Evolutionary conservation across 1,140 invertebrate species (phyloP).

Genomic region (Leptonema lineaticorne): DNA sequence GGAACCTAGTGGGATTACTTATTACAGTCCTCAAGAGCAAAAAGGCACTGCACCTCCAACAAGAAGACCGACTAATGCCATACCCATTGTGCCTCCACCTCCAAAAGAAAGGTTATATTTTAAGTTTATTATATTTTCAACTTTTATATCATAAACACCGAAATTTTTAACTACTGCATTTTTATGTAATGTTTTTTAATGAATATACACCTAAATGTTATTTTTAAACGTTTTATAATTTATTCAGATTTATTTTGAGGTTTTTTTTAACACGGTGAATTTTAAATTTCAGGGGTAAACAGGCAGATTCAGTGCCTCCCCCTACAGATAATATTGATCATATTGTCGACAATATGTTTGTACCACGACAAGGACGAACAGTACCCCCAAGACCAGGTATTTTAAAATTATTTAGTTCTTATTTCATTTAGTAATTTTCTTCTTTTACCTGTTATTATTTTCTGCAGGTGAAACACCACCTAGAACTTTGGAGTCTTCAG

Average conservation of each 20-base stretch:
- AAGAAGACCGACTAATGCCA: slow-evolving; percentile 51
- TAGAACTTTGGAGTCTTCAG: neutral
- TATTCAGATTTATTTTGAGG: neutral
- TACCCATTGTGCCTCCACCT: slow-evolving; percentile 52
- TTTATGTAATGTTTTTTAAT: too few species aligned
- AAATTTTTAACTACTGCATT: too few species aligned
- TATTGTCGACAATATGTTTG: slow-evolving; percentile 64
- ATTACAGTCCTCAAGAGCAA: slow-evolving; percentile 39
- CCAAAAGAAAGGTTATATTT: slow-evolving; percentile 30
- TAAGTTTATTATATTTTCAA: neutral
- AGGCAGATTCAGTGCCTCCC: slow-evolving; percentile 18
- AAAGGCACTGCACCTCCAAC: slow-evolving; percentile 32
- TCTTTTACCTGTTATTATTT: neutral
- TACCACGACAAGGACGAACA: slow-evolving; percentile 41
- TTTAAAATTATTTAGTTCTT: neutral
- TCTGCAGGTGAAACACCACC: slow-evolving; percentile 25
- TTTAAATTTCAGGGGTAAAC: slow-evolving; percentile 31
- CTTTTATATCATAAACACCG: too few species aligned
- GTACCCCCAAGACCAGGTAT: slow-evolving; percentile 31
- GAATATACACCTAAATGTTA: neutral
- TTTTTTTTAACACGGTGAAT: neutral
- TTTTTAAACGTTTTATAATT: neutral
- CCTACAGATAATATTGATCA: slow-evolving; percentile 60
- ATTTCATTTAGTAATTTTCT: neutral
- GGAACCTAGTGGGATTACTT: slow-evolving; percentile 36